Evolutionary conservation across 30 jellyfish, hydroid and myxozoan species (phyloP).

Genomic region (Aurelia sp.): DNA sequence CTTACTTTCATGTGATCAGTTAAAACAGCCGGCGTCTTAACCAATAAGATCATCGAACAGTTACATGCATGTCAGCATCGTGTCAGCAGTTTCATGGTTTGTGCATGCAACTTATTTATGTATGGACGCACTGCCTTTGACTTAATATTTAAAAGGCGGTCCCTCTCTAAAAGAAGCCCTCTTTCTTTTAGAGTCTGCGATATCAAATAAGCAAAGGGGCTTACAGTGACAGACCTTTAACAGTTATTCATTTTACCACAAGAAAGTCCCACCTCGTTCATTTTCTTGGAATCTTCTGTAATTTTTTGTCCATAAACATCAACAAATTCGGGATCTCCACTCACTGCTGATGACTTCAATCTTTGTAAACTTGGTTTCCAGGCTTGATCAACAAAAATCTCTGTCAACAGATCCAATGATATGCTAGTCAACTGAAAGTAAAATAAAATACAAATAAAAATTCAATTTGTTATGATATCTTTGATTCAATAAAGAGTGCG

Average conservation of each 20-base stretch:
- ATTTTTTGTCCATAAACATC: slow-evolving; percentile 41
- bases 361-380: slow-evolving; percentile 64
- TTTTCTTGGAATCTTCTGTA: slow-evolving; percentile 52
- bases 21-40: too few relatives aligned
- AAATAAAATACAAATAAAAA: neutral
- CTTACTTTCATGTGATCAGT: too few relatives aligned
- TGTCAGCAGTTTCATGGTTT: too few relatives aligned
- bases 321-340: slow-evolving; percentile 62
- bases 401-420: slow-evolving; percentile 53
- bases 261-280: slow-evolving; percentile 55
- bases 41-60: too few relatives aligned
- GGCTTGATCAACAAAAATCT: slow-evolving; percentile 51
- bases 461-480: neutral
- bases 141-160: too few relatives aligned
- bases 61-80: too few relatives aligned
- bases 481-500: neutral
- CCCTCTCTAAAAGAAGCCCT: too few relatives aligned
- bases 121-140: too few relatives aligned
- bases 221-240: neutral
- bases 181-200: too few relatives aligned
- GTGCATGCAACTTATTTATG: too few relatives aligned
- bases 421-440: slow-evolving; percentile 46
- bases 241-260: neutral
- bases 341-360: slow-evolving; percentile 41
- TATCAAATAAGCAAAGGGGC: neutral